Evolutionary conservation across 2,113 vertebrate species (phyloP), one percentile per base, ranked within the genome.

Genomic region (Syngnathus typhle): DNA sequence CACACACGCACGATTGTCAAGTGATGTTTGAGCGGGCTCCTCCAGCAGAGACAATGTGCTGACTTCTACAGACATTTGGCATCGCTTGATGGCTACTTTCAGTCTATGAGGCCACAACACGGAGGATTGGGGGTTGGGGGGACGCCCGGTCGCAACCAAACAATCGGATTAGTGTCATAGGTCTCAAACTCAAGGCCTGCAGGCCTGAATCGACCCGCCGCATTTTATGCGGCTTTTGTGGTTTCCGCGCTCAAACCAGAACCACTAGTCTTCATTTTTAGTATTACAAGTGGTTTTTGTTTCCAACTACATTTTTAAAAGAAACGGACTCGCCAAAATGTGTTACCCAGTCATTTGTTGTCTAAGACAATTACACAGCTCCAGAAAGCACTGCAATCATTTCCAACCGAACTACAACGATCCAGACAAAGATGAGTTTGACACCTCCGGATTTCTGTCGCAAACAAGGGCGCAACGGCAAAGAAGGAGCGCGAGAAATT

Each of bases 111-210:
- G 49, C 49, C 49, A 52, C 49, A 52, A 52, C 19, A 52, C 1
- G 10, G 23, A 27, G 52, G 51, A 4, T 12, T 5, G 52, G 52
- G 9, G 19, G 7, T n/a, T 1, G 9, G 5, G 49, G 13, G 47
- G 47, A 2, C 18, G 47, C 2, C 0, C n/a, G n/a, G 51, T n/a
- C n/a, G 7, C 1, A 9, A 7, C 55, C 55, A 36, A 36, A 58
- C 58, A 38, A 60, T 60, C 6, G 19, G 58, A 60, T 60, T 71
- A 15, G 6, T 62, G 84, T 75, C 67, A 75, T 73, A 64, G 52
- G 52, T 55, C 21, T 55, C 52, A 15, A 36, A 58, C 55, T 32
- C 21, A 5, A 23, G 52, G 21, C 21, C n/a, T 0, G 6, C 21
- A 21, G 23, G 67, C 44, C 18, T 7, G 46, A 49, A 0, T 16